phyloP scores from a whole-genome alignment of 1,140 invertebrate species.

The Cryptotermes secundus region DNA sequence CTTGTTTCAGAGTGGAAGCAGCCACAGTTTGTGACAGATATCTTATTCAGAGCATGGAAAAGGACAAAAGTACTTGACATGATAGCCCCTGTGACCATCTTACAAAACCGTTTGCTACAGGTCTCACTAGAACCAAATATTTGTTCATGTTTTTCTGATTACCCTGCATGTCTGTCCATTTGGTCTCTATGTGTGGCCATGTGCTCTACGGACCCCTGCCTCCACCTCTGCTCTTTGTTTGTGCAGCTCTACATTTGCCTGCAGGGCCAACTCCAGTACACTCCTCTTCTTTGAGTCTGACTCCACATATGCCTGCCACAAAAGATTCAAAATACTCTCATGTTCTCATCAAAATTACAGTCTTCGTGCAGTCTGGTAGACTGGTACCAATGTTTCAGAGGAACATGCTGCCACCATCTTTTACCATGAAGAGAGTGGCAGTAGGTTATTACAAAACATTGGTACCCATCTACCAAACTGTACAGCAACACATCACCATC shows the following conservation, averaged over 20 bases:
- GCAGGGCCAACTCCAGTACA: constrained; percentile 29
- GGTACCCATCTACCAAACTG: too few species aligned
- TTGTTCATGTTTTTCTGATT: background rate
- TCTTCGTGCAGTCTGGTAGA: too few species aligned
- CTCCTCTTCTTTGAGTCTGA: constrained; percentile 22
- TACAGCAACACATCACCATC: too few species aligned
- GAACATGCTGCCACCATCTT: background rate
- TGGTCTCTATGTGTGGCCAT: background rate
- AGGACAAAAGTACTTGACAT: background rate
- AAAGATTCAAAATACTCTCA: background rate
- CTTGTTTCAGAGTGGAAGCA: too few species aligned
- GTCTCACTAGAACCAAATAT: background rate
- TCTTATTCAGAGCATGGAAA: background rate
- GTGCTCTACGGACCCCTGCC: constrained; percentile 28
- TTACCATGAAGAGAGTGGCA: too few species aligned
- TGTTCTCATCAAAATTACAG: too few species aligned
- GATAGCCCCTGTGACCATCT: background rate
- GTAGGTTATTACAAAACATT: too few species aligned
- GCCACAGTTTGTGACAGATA: background rate
- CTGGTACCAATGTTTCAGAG: background rate
- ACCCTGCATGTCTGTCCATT: background rate
- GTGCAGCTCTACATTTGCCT: constrained; percentile 25
- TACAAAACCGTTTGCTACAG: background rate
- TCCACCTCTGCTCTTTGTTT: background rate
- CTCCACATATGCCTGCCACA: constrained; percentile 26